Conservation (phyloP, 2,113 vertebrate species). For the Odocoileus hemionus region DNA sequence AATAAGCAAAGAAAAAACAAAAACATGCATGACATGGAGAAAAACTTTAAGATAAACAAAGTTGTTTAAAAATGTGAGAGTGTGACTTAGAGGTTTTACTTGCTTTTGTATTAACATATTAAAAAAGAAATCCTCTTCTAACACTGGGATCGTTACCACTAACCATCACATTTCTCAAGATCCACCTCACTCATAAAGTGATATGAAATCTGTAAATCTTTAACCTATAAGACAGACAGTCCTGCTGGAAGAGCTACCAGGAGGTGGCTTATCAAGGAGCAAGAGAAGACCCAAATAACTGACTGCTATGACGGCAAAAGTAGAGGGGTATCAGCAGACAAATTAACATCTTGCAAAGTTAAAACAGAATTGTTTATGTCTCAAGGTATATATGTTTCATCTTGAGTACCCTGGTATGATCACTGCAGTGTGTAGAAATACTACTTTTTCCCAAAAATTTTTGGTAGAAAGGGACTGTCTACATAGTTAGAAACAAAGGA, state of each 20-base stretch:
- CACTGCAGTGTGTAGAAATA: not conserved
- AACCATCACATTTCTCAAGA: not conserved
- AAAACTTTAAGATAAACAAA: not conserved
- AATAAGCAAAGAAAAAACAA: not conserved
- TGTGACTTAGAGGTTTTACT: not conserved
- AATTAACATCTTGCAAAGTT: not conserved
- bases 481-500: not conserved
- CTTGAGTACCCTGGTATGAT: not conserved
- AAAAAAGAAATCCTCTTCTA: not conserved
- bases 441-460: constrained; percentile 47
- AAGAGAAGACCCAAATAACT: not conserved
- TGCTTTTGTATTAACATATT: not conserved
- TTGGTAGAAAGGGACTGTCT: constrained; percentile 22
- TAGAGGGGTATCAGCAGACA: not conserved
- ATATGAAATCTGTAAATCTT: not conserved
- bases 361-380: not conserved
- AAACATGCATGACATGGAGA: not conserved
- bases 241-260: not conserved
- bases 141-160: not conserved
- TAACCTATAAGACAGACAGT: not conserved
- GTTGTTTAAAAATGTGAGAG: not conserved
- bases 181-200: not conserved
- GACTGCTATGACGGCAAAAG: not conserved
- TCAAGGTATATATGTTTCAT: not conserved
- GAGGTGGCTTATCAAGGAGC: not conserved